Evolutionary conservation across 2,888 invertebrate species (phyloP).

Genomic region (Lepas anatifera): DNA sequence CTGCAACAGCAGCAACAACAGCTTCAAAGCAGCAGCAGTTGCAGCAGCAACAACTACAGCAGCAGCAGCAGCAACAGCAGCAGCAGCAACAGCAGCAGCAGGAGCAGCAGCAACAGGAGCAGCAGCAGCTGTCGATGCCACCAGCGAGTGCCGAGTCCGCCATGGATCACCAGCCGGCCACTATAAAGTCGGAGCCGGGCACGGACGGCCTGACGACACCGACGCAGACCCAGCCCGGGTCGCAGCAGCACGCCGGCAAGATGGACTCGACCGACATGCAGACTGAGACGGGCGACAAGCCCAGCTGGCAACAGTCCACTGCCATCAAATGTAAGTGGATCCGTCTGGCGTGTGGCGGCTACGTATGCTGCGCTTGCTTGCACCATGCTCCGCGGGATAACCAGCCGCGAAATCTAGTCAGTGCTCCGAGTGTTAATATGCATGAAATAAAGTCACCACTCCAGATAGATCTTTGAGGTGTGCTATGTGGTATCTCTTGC

Average conservation of each 20-base stretch:
- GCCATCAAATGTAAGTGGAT: not conserved
- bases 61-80: conserved; percentile 24
- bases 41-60: too few relatives aligned
- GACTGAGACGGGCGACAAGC: not conserved
- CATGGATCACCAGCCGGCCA: not conserved
- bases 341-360: too few relatives aligned
- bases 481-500: too few relatives aligned
- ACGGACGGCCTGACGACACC: not conserved
- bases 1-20: too few relatives aligned
- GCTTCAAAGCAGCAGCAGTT: conserved; percentile 22
- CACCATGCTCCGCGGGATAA: too few relatives aligned
- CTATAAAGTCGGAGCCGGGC: not conserved
- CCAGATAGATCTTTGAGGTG: too few relatives aligned
- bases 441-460: too few relatives aligned
- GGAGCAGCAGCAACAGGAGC: conserved; percentile 35
- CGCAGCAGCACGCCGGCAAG: not conserved
- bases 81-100: conserved; percentile 30
- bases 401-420: too few relatives aligned
- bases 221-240: not conserved
- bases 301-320: not conserved
- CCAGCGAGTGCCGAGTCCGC: not conserved
- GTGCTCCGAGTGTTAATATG: too few relatives aligned
- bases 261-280: not conserved
- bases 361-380: too few relatives aligned
- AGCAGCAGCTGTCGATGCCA: conserved; percentile 26